A percentile compares a stretch with the other conserved stretches of the same genome.
These are phyloP conservation scores for Drosophila murphyi DNA, from an alignment of 1,140 invertebrate species.

Conservation along the genomic window DNA sequence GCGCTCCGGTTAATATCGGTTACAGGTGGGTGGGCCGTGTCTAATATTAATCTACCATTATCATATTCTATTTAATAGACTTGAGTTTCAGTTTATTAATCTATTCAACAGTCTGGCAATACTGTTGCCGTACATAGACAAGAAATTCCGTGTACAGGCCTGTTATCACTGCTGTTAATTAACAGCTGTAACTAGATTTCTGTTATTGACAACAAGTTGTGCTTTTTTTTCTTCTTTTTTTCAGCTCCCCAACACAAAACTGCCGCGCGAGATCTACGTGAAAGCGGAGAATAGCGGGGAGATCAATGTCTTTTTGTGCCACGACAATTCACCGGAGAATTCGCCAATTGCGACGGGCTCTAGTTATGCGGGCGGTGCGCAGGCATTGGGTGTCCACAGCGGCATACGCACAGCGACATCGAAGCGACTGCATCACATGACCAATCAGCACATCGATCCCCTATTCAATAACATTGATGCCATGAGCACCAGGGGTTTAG, in stretches of 20 bases:
- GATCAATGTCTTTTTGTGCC: conserved; percentile 97
- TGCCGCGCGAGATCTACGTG: conserved; percentile 92
- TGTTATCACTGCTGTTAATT: conserved; percentile 2
- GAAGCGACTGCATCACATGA: conserved; percentile 70
- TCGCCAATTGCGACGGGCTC: conserved; percentile 66
- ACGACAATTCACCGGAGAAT: conserved; percentile 87
- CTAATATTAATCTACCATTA: too few relatives aligned
- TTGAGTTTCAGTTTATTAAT: too few relatives aligned
- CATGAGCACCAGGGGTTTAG: conserved; percentile 70
- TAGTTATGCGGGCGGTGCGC: conserved; percentile 40
- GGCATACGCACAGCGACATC: conserved; percentile 69
- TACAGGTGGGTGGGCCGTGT: conserved; percentile 1
- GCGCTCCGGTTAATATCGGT: conserved; percentile 17
- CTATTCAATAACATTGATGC: conserved; percentile 81
- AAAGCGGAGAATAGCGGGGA: conserved; percentile 92
- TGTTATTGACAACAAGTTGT: conserved; percentile 24
- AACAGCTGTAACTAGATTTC: background rate
- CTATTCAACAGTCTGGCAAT: conserved; percentile 2
- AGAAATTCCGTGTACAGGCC: conserved; percentile 1
- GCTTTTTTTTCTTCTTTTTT: conserved; percentile 51
- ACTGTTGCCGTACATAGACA: background rate
- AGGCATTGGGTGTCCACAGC: conserved; percentile 55
- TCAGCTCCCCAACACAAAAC: conserved; percentile 86
- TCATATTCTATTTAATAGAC: too few relatives aligned
- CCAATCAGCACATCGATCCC: conserved; percentile 74